phyloP scores from a whole-genome alignment of 2,797 vertebrate genomes.

The Ctenopoma kingsleyae region DNA sequence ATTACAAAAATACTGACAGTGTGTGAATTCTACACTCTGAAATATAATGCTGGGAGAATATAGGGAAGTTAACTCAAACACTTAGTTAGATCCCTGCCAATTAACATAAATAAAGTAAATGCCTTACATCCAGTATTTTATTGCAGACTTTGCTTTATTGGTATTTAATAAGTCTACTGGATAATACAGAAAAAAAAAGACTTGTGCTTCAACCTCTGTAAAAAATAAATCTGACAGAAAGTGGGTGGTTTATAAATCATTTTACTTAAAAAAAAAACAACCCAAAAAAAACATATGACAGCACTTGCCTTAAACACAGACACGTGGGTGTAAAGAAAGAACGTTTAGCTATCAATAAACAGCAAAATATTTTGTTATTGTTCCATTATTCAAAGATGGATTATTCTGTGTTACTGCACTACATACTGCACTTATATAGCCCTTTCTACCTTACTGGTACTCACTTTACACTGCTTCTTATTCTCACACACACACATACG shows the following conservation, averaged over 20 bases:
- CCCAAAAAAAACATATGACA: constrained; percentile 27
- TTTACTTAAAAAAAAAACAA: constrained; percentile 11
- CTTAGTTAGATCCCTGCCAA: no score
- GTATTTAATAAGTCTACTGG: constrained; percentile 16
- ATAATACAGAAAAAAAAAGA: constrained; percentile 34
- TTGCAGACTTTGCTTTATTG: constrained; percentile 14
- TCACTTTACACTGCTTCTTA: no score
- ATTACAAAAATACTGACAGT: constrained; percentile 63
- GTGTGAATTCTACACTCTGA: constrained; percentile 11
- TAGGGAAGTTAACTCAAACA: constrained; percentile 41
- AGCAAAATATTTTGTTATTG: constrained; percentile 41
- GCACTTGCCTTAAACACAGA: constrained; percentile 52
- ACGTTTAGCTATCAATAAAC: constrained; percentile 63
- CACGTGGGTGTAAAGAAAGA: constrained; percentile 55
- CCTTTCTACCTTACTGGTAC: no score
- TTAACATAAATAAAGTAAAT: not conserved
- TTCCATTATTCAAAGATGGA: constrained; percentile 37
- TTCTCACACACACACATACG: no score
- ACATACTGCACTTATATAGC: no score
- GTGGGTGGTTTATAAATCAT: constrained; percentile 70
- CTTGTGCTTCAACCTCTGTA: constrained; percentile 43
- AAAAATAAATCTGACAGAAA: constrained; percentile 62
- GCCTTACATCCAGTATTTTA: constrained; percentile 12
- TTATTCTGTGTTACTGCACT: constrained; percentile 6
- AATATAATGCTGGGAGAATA: constrained; percentile 47